Conservation (phyloP, 2,113 vertebrate genomes). For the Oryzias curvinotus region DNA sequence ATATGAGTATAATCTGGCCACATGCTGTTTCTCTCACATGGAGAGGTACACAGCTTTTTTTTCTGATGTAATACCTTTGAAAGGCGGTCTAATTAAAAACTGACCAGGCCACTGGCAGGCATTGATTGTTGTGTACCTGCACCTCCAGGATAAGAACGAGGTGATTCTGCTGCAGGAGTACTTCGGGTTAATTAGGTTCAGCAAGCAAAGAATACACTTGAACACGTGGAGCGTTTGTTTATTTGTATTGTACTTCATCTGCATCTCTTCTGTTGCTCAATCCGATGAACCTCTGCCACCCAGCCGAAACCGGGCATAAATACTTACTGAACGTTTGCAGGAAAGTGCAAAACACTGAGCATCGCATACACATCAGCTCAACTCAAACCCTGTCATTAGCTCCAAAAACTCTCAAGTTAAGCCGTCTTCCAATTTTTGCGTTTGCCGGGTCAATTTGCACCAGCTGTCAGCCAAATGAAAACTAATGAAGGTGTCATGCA, state of each 20-base stretch:
- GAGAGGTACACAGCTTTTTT: constrained; percentile 53
- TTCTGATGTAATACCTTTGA: constrained; percentile 60
- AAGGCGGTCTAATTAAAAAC: constrained; percentile 71
- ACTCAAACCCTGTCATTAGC: constrained; percentile 25
- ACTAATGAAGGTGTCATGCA: constrained; percentile 55
- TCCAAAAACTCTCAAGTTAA: constrained; percentile 34
- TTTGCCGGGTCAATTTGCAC: constrained; percentile 40
- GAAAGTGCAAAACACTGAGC: constrained; percentile 2
- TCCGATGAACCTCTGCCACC: constrained; percentile 2
- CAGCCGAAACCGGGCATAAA: constrained; percentile 32
- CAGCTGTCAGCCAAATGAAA: constrained; percentile 41
- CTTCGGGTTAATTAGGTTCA: constrained; percentile 59
- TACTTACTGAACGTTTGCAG: constrained; percentile 12
- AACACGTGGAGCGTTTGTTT: constrained; percentile 45
- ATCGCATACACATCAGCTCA: constrained; percentile 14
- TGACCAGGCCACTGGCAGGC: constrained; percentile 62
- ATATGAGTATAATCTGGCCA: constrained; percentile 46
- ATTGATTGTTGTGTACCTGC: constrained; percentile 72
- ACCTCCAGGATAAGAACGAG: constrained; percentile 60
- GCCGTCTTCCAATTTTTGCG: constrained; percentile 37
- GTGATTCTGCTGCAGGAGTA: constrained; percentile 53
- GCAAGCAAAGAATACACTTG: constrained; percentile 47
- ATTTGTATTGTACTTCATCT: constrained; percentile 24
- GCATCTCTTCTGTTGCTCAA: not conserved
- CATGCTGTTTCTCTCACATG: constrained; percentile 53